A percentile compares a stretch with the other conserved stretches of the same genome.
Conservation (phyloP, 2,888 invertebrate species). For the Agrochola circellaris region DNA sequence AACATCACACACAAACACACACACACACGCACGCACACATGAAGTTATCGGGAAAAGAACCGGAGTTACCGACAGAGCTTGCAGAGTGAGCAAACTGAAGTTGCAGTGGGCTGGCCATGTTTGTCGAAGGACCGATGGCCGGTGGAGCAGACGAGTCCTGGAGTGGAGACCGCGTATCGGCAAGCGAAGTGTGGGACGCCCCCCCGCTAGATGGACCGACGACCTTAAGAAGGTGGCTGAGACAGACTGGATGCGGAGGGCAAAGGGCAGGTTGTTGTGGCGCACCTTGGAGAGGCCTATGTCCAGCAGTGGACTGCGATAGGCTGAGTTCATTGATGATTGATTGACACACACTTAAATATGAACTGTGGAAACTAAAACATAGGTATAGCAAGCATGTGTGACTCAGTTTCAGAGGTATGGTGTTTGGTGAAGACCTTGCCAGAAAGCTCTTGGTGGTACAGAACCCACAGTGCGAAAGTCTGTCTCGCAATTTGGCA, state of each 20-base stretch:
- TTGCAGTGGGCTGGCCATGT: background rate
- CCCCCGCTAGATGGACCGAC: background rate
- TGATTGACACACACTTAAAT: background rate
- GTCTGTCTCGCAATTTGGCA: no score
- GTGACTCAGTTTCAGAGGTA: background rate
- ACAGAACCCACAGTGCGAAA: background rate
- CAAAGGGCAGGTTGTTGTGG: background rate
- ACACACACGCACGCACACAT: background rate
- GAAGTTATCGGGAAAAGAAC: background rate
- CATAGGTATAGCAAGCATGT: background rate
- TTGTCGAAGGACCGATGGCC: background rate
- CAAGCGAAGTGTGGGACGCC: background rate
- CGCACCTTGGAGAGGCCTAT: background rate
- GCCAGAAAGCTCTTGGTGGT: background rate
- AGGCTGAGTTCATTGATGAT: background rate
- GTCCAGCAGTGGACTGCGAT: background rate
- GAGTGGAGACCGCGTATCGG: background rate
- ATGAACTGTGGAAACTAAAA: background rate
- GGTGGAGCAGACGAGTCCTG: background rate
- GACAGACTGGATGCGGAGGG: background rate
- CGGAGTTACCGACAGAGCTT: background rate
- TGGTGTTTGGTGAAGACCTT: background rate
- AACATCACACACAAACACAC: conserved; percentile 45
- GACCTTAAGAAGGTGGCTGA: background rate
- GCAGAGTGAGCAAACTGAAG: background rate